Base-by-base conservation (phyloP, 2,113 vertebrate species). In the Malaclemys terrapin region DNA sequence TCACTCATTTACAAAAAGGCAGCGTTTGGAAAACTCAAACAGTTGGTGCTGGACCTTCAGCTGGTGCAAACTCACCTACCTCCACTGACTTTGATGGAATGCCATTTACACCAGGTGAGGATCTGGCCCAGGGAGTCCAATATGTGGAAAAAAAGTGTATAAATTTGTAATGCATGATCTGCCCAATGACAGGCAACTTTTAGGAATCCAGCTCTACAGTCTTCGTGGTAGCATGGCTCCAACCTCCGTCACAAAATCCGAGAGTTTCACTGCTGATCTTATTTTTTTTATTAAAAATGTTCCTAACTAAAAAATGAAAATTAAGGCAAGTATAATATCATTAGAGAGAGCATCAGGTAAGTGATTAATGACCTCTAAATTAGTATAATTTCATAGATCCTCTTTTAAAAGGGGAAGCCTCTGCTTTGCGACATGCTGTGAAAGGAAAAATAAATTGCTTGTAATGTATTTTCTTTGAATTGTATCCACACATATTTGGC, bases 401-500 rank as follows among this genome's bases (percentile, higher is more conserved):
- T 86, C 89, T 69, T 69, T 49, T 7, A 87, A 85, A 20, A 16
- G 47, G 84, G 80, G 24, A 93, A 35, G 14, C 65, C 3, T 13
- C 29, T 59, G 25, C 20, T 92, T 80, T 1, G 7, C 42, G 88
- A 25, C 11, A 89, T 8, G 59, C 7, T 81, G 31, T 27, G 85
- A 85, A 93, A 79, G 47, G 17, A 54, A 86, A 94, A 89, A 54
- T 19, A 95, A 93, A 47, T 12, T 57, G 3, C 0, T 2, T 0
- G 0, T 29, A 79, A 91, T 81, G 2, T 52, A 45, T 83, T 79
- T 89, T 65, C 25, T 88, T 91, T 84, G 12, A 87, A 45, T 5
- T 84, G 29, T 6, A 42, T 65, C 93, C 93, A 91, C 57, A 94
- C 91, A 91, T 76, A 20, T 19, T 87, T 85, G 31, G 79, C 57